A percentile compares a stretch with the other conserved stretches of the same genome.
These are phyloP conservation scores for Cottus gobio DNA, from an alignment of 2,113 vertebrate species.

Conservation along the genomic window DNA sequence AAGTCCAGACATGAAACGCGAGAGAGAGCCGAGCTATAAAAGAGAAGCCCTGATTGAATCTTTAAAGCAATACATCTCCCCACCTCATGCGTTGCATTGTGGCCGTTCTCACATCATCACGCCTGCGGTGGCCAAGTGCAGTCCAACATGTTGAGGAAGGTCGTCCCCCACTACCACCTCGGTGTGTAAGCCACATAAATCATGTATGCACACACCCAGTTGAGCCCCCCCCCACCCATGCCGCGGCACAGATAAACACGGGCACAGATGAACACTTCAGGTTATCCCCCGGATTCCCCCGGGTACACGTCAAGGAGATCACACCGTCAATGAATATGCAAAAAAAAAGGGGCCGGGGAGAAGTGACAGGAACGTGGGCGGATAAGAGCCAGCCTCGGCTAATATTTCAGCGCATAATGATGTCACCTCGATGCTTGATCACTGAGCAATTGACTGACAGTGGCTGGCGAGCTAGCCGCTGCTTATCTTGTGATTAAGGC, in stretches of 20 bases:
- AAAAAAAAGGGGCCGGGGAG: conserved; percentile 28
- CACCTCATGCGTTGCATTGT: background rate
- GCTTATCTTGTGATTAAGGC: conserved; percentile 61
- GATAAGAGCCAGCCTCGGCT: conserved; percentile 32
- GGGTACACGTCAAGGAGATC: conserved; percentile 76
- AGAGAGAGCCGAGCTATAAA: conserved; percentile 22
- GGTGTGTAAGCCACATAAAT: conserved; percentile 77
- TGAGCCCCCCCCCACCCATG: conserved; percentile 70
- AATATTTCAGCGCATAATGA: conserved; percentile 68
- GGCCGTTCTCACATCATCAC: conserved; percentile 22
- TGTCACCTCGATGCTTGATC: conserved; percentile 65
- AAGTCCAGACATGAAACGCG: conserved; percentile 22
- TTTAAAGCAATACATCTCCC: conserved; percentile 8
- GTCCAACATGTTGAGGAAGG: conserved; percentile 56
- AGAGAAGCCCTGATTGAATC: conserved; percentile 13
- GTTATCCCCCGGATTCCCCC: conserved; percentile 71
- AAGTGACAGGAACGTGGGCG: conserved; percentile 38
- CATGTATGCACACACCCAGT: conserved; percentile 81
- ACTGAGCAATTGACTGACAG: conserved; percentile 55
- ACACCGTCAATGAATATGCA: conserved; percentile 74
- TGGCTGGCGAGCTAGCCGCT: conserved; percentile 35
- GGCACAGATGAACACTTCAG: conserved; percentile 76
- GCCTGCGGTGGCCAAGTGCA: conserved; percentile 24
- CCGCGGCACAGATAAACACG: conserved; percentile 71
- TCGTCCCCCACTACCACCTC: conserved; percentile 42